Evolutionary conservation across 1,140 invertebrate species (phyloP), one percentile per base, ranked within the genome.

Genomic region (Dendroctonus valens): DNA sequence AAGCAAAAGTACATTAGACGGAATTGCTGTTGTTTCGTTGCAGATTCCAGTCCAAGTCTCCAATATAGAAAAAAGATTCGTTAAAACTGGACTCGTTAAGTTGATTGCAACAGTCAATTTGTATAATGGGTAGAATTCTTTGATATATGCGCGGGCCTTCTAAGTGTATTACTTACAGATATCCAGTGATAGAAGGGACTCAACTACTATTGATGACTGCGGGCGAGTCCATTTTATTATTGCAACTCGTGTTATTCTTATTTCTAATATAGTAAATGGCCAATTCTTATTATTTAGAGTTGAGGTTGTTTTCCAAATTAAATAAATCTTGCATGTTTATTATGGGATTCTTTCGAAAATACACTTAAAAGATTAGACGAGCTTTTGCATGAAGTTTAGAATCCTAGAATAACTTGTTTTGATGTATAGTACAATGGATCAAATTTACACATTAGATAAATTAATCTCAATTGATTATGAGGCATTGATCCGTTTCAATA

Each of bases 31-130:
- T 15, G 49, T 15, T 51, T 51, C 15, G 53, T 55, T 41, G 11
- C 53, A 55, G 55, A 41, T 58, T 42, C 41, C 14, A 6, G 26
- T n/a, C 14, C 41, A 12, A 44, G 55, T 39, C 55, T 39, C 37
- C 38, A 7, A 39, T 55, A 41, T 42, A 58, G 55, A 42, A 59
- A 26, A 59, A 50, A 51, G n/a, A 46, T 64, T 55, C 26, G 41
- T 64, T 37, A 12, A n/a, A 15, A 53, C 40, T 54, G 42, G 59
- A 65, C 46, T 65, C 48, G 46, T 77, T 74, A 75, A 77, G 74
- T 78, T 78, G 77, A 78, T 78, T 77, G 74, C 75, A 65, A 72
- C 72, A 75, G 74, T 76, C 76, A 78, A 78, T 78, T 78, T 78
- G 76, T 74, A 78, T 78, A 78, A 78, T 78, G 76, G 77, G 71